Evolutionary conservation across 2,113 vertebrate genomes (phyloP), one percentile per base, ranked within the genome.

Genomic region (Syngnathus scovelli): DNA sequence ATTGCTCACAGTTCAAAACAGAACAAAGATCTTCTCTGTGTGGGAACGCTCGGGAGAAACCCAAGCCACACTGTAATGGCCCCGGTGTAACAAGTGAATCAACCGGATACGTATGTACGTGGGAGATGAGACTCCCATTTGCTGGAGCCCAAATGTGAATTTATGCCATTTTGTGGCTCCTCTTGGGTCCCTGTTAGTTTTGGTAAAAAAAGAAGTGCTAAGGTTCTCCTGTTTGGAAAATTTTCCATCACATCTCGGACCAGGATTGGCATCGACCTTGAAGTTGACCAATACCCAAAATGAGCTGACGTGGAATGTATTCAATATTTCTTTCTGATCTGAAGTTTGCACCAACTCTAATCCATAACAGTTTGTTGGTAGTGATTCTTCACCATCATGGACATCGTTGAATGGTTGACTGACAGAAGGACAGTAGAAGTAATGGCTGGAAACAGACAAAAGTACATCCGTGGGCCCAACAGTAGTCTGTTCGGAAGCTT

Each of bases 21-120:
- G 86, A 85, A 87, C 86, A 89, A 89, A 89, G 87, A 85, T 87
- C 63, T 73, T 81, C 85, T 89, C 80, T 87, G 85, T 87, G 83
- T 81, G 74, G 72, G 72, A 76, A 86, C 72, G 75, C 72, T 85
- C 75, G 72, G 60, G 62, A 65, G 85, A 85, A 89, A 89, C 74
- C 80, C 73, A 84, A 87, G 70, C 86, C 76, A 83, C 63, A 74
- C 66, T 71, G 69, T 84, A 85, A 86, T 84, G 75, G 69, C 61
- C 59, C 61, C 60, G 43, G 74, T 77, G 68, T 78, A 72, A 80
- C 75, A 84, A 78, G 72, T 66, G 68, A 77, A 72, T 38, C 9
- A 65, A 71, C n/a, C 48, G 69, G 48, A 59, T 64, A 16, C 61
- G 27, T 33, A 33, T 33, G 27, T 33, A 33, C 27, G 27, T 33